Evolutionary conservation across 2,888 invertebrate species (phyloP).

Genomic region (Isotomurus palustris): DNA sequence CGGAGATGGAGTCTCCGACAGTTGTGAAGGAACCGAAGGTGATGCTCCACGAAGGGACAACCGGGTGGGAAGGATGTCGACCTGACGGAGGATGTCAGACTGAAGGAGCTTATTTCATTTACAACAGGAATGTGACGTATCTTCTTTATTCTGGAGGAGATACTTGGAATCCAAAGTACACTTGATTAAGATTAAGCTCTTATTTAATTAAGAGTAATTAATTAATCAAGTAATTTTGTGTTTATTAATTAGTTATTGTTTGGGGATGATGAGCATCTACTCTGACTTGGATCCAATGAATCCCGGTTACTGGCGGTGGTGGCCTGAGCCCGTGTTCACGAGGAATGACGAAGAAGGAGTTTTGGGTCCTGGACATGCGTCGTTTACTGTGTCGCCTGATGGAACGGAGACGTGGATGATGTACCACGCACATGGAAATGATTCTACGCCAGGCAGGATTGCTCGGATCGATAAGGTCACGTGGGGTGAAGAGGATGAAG

Average conservation of each 20-base stretch:
- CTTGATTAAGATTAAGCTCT: not conserved
- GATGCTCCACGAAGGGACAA: conserved; percentile 3
- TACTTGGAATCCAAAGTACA: conserved; percentile 19
- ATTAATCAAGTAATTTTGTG: not conserved
- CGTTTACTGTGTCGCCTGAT: conserved; percentile 24
- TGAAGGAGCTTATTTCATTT: conserved; percentile 31
- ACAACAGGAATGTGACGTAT: conserved; percentile 24
- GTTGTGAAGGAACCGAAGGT: conserved; percentile 1
- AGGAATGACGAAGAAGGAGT: conserved; percentile 35
- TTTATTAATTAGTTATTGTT: conserved; percentile 11
- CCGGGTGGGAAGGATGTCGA: not conserved
- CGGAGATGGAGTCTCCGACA: not conserved
- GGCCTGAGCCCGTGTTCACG: conserved; percentile 18
- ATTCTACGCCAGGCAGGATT: conserved; percentile 13
- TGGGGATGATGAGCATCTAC: conserved; percentile 27
- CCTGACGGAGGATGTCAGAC: conserved; percentile 2
- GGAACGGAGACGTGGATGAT: conserved; percentile 31
- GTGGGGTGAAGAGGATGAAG: conserved; percentile 12
- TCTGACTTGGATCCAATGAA: conserved; percentile 21
- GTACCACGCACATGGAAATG: conserved; percentile 24
- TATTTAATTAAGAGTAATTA: not conserved
- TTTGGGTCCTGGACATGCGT: conserved; percentile 28
- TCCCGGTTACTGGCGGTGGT: conserved; percentile 14
- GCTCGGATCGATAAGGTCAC: conserved; percentile 31
- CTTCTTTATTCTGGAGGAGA: conserved; percentile 26